A percentile compares a stretch with the other conserved stretches of the same genome.
Conservation (phyloP, 2,888 invertebrate species). For the Pheosia gnoma region DNA sequence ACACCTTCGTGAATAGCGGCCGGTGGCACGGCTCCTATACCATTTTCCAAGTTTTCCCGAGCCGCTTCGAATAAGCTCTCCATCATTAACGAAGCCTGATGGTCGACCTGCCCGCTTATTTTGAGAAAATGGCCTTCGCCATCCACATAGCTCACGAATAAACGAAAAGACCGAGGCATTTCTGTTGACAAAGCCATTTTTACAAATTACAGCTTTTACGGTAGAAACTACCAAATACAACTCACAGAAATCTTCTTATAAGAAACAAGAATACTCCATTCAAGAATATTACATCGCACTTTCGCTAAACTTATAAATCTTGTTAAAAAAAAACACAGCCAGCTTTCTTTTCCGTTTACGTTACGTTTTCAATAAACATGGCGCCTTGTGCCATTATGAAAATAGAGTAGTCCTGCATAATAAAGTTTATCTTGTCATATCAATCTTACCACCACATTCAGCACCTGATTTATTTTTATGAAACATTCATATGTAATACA, state of each 20-base stretch:
- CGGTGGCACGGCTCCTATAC: conserved; percentile 74
- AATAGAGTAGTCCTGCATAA: conserved; percentile 9
- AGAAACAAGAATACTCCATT: conserved; percentile 33
- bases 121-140: conserved; percentile 87
- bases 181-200: conserved; percentile 69
- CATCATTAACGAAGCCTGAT: conserved; percentile 80
- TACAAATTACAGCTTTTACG: conserved; percentile 22
- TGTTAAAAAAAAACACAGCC: conserved; percentile 64
- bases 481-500: no score
- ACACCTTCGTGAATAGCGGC: conserved; percentile 79
- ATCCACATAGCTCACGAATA: conserved; percentile 87
- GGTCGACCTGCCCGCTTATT: conserved; percentile 89
- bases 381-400: conserved; percentile 45
- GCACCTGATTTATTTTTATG: no score
- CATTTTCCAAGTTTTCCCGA: conserved; percentile 70
- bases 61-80: conserved; percentile 78
- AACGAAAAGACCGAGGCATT: conserved; percentile 64
- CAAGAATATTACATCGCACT: conserved; percentile 48
- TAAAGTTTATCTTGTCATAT: background rate
- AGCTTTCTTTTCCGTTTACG: conserved; percentile 77
- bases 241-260: conserved; percentile 59
- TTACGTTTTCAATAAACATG: conserved; percentile 76
- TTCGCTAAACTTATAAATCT: conserved; percentile 42
- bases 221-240: conserved; percentile 31
- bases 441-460: no score